Evolutionary conservation across 2,888 invertebrate species (phyloP), one percentile per base, ranked within the genome.

Genomic region (Mesoligia furuncula): DNA sequence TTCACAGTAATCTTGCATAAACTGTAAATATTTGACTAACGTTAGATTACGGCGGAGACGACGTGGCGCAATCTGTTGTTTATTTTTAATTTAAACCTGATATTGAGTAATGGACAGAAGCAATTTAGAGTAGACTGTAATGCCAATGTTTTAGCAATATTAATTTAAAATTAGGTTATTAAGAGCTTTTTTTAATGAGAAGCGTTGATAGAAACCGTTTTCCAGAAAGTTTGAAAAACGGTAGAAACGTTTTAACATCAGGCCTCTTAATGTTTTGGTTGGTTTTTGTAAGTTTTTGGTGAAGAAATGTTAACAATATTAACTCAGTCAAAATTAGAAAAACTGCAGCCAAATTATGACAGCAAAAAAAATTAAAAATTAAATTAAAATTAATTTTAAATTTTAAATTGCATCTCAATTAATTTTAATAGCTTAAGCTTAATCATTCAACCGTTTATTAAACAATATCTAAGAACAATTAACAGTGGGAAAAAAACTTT

Each of bases 11-110:
- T 87, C 87, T 86, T 80, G 73, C 83, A 85, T 81, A 88, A 88
- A 83, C 81, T 77, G 81, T 85, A 88, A 88, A 88, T 81, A 86
- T 89, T 85, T 73, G 67, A 83, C 73, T 70, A 83, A 67, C 80
- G 67, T 54, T 70, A 79, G 73, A 74, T 72, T 75, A 74, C 45
- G 39, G 67, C 27, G 65, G 48, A 62, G 67, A 75, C 62, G 48
- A 36, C 13, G 66, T 87, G 84, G 74, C 71, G 82, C 74, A 86
- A 88, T 67, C 54, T 75, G 73, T 69, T 72, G 73, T 80, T 83
- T 81, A 83, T 83, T 86, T 77, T 85, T 83, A 71, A 83, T 86
- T 67, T 73, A 59, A 77, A 83, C 62, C 67, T 73, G 61, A 77
- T n/a, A 59, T 77, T 73, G 77, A 73, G 65, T 81, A 83, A 81